Percentiles rank a stretch among this genome's conserved stretches.
Conservation (phyloP, 2,797 vertebrate genomes). For the Fistularia tabacaria region DNA sequence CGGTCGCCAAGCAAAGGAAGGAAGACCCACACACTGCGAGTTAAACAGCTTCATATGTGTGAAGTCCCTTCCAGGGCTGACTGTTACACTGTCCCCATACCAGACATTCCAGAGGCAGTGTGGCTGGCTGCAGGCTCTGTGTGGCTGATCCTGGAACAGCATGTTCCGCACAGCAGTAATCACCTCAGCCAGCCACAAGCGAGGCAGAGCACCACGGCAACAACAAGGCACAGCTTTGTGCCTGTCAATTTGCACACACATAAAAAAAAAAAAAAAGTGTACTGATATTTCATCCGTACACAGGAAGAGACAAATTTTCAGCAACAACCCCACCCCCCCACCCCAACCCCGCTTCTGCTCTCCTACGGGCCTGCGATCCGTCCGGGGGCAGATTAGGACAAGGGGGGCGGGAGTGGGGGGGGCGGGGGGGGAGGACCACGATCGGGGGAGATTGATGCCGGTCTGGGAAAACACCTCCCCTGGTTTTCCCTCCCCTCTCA, state of each 20-base stretch:
- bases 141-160: constrained; percentile 69
- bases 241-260: constrained; percentile 41
- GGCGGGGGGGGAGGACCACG: constrained; percentile 38
- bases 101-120: constrained; percentile 76
- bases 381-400: constrained; percentile 25
- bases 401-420: constrained; percentile 45
- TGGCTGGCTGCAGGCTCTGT: constrained; percentile 62
- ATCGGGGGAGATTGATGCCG: constrained; percentile 61
- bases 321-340: background rate
- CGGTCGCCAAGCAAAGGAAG: constrained; percentile 7
- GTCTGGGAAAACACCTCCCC: constrained; percentile 61
- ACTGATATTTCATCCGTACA: constrained; percentile 58
- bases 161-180: constrained; percentile 61
- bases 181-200: constrained; percentile 62
- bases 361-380: background rate
- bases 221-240: constrained; percentile 60
- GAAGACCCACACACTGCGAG: constrained; percentile 16
- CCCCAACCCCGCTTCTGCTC: constrained; percentile 11
- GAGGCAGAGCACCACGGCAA: constrained; percentile 55
- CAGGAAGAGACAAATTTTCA: constrained; percentile 21
- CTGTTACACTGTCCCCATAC: constrained; percentile 65
- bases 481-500: constrained; percentile 46
- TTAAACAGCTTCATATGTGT: constrained; percentile 43
- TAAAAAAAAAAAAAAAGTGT: constrained; percentile 25
- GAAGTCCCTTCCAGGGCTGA: constrained; percentile 45